Conservation (phyloP, 2,888 invertebrate species). For the Phaedon cochleariae region DNA sequence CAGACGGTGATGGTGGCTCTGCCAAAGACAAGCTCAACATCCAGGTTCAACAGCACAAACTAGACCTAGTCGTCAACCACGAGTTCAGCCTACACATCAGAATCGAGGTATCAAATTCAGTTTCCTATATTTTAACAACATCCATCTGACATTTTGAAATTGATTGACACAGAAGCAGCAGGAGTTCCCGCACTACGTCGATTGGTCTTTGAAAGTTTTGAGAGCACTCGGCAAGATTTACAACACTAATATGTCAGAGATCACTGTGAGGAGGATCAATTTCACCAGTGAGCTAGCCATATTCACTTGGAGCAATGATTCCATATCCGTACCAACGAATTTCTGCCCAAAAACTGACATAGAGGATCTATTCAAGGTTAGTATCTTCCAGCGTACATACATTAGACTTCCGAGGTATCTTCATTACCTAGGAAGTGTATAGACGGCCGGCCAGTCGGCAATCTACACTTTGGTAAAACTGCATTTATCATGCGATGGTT, state of each 20-base stretch:
- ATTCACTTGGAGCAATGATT: slow-evolving; percentile 88
- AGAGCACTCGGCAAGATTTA: slow-evolving; percentile 68
- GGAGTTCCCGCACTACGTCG: slow-evolving; percentile 73
- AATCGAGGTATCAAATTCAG: slow-evolving; percentile 59
- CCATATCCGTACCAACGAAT: slow-evolving; percentile 79
- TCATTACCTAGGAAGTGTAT: not conserved
- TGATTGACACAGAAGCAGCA: slow-evolving; percentile 58
- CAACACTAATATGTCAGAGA: slow-evolving; percentile 68
- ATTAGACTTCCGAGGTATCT: not conserved
- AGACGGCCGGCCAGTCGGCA: no score
- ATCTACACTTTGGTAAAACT: no score
- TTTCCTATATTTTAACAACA: not conserved
- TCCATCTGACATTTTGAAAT: not conserved
- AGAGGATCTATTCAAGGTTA: slow-evolving; percentile 72
- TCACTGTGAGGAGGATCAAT: slow-evolving; percentile 75
- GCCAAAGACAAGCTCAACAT: slow-evolving; percentile 79
- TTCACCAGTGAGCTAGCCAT: slow-evolving; percentile 69
- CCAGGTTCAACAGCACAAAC: slow-evolving; percentile 83
- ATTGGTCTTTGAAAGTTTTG: slow-evolving; percentile 80
- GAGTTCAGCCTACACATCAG: slow-evolving; percentile 78
- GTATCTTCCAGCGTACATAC: slow-evolving; percentile 38
- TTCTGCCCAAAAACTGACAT: slow-evolving; percentile 82
- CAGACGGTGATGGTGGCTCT: slow-evolving; percentile 78
- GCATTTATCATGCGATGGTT: no score
- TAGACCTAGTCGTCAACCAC: slow-evolving; percentile 81